Base-by-base conservation (phyloP, 2,888 invertebrate genomes). In the Hypomecis atomaria region DNA sequence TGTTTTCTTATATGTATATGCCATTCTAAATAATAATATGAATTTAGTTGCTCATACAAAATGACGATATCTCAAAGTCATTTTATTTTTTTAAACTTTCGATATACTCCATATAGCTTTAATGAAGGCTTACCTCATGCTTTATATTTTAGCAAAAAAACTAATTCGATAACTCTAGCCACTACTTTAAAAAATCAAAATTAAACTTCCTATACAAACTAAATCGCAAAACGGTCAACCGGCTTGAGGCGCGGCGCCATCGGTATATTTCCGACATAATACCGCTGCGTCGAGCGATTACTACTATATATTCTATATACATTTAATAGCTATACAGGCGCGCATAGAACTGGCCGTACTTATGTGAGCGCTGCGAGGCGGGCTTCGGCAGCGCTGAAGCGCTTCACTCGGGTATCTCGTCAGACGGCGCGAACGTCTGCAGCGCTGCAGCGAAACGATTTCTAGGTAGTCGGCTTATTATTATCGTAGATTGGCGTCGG, bases 271-370 rank as follows among this genome's bases (percentile, higher is more conserved):
- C 92, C 92, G 92, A 92, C 92, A 92, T 92, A 92, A 92, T 92
- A 92, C 92, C 92, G 92, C 92, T 92, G 92, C 92, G 92, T 92
- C 92, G 92, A 92, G 92, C 92, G 92, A 92, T 92, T 92, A 92
- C 92, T 92, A 92, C 92, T 92, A 92, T 92, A 92, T 92, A 92
- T 92, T 92, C 92, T 92, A 92, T 92, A 92, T 92, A 92, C 92
- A 92, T 92, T 92, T 92, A 92, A 92, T 92, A 92, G 92, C 92
- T 92, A 92, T 92, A 92, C 92, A 92, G 92, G 91, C 92, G 92
- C 92, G 92, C 92, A 92, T 92, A 92, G 92, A 92, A 92, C 92
- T 92, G 91, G 92, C 92, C 92, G 92, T 92, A 92, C 92, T 92
- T 92, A 92, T 92, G 92, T 92, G 92, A 92, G 92, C 92, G 90